Evolutionary conservation across 2,888 invertebrate species (phyloP), one percentile per base, ranked within the genome.

Genomic region (Abrostola triplasia): DNA sequence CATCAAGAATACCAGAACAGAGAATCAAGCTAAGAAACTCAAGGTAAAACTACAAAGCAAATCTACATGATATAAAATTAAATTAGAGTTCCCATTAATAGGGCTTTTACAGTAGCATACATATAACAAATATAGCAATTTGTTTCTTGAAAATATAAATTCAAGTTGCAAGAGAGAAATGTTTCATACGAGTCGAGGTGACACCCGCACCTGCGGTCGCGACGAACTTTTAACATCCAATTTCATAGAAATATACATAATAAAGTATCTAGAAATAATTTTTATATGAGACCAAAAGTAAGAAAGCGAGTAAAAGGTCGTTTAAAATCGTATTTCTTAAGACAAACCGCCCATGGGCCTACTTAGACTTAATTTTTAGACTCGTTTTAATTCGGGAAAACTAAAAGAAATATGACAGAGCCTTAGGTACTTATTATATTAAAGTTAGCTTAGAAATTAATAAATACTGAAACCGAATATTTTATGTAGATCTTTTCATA

Each of bases 111-210:
- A 12, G 5, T 24, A 24, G 13, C 44, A 47, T 47, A 47, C 5
- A 8, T 40, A 11, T 11, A 41, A 41, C 88, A 89, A 90, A 89
- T 88, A 88, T 75, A 70, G 82, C 83, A 87, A 88, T 88, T 88
- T 89, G 80, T 85, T 81, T 82, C 75, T 79, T 73, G 81, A 88
- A 90, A 87, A 87, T 86, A 87, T 86, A 85, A 87, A 89, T 90
- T 85, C 82, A 89, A 88, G 83, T 87, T 89, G 84, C 82, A 80
- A 76, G 84, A 88, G 92, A 92, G 90, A 91, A 91, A 91, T 91
- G 88, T 89, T 87, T 88, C 84, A 81, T 80, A 73, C 84, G 84
- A 89, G 84, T 82, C 83, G 84, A 87, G 86, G 80, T 85, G 91
- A 88, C 90, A 85, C 69, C 72, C 83, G 78, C 91, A 92, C 91